These are phyloP conservation scores for Drosophila koepferae DNA, from an alignment of 2,888 invertebrate species.

Conservation along the genomic window DNA sequence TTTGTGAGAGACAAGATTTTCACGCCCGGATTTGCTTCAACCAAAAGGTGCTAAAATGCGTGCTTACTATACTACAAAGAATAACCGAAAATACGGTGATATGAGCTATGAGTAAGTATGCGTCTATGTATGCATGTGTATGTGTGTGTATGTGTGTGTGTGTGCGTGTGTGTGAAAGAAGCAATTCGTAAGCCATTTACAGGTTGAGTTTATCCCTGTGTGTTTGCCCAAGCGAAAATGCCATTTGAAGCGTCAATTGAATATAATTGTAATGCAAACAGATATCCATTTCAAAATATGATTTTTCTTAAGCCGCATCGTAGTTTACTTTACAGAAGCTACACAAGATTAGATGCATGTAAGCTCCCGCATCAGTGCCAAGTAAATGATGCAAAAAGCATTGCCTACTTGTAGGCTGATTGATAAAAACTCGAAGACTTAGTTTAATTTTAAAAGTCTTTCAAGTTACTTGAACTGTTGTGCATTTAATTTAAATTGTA, in stretches of 20 bases:
- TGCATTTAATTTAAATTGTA: neutral
- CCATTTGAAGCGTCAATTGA: constrained; percentile 61
- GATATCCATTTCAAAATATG: constrained; percentile 24
- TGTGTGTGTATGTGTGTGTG: constrained; percentile 1
- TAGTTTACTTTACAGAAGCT: neutral
- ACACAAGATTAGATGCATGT: neutral
- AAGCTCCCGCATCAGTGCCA: neutral
- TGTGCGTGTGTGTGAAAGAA: constrained; percentile 36
- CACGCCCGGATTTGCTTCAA: constrained; percentile 32
- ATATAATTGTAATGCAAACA: constrained; percentile 44
- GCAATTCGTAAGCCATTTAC: constrained; percentile 61
- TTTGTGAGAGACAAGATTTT: constrained; percentile 17
- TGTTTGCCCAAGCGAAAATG: constrained; percentile 56
- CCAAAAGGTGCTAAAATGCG: constrained; percentile 69
- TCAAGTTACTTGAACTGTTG: neutral
- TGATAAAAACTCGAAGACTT: neutral
- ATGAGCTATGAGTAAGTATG: constrained; percentile 81
- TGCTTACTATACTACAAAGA: constrained; percentile 73
- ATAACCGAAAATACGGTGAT: constrained; percentile 77
- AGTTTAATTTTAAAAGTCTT: neutral
- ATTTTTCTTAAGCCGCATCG: constrained; percentile 1
- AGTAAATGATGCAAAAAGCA: neutral
- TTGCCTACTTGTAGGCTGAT: constrained; percentile 41
- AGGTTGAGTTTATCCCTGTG: constrained; percentile 31
- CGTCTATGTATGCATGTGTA: neutral